Conservation (phyloP, 2,797 vertebrate genomes). For the Platalea minor region DNA sequence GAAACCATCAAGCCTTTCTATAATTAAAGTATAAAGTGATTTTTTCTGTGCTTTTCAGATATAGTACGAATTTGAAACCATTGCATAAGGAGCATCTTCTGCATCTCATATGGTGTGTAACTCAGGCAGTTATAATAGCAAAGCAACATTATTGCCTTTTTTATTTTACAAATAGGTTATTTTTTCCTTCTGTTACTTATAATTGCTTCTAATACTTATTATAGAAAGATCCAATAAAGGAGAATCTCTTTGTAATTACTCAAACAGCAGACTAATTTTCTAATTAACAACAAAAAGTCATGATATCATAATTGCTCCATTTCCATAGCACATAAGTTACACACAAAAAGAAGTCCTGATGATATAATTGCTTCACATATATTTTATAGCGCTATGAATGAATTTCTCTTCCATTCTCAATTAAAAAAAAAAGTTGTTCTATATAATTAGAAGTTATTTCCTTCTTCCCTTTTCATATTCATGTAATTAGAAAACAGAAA, state of each 20-base stretch:
- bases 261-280: constrained; percentile 54
- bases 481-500: constrained; percentile 24
- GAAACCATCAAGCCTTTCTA: neutral
- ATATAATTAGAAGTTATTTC: constrained; percentile 48
- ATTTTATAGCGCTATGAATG: neutral
- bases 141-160: neutral
- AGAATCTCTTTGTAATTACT: constrained; percentile 28
- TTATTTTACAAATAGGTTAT: constrained; percentile 39
- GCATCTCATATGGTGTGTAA: neutral
- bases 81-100: neutral
- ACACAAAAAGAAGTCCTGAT: constrained; percentile 36
- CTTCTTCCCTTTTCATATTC: neutral
- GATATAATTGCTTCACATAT: constrained; percentile 38
- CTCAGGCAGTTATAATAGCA: neutral
- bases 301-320: constrained; percentile 43
- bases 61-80: neutral
- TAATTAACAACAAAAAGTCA: constrained; percentile 55
- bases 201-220: constrained; percentile 47
- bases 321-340: constrained; percentile 17
- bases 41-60: neutral
- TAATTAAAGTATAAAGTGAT: constrained; percentile 7
- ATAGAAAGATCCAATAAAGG: constrained; percentile 24
- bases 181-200: constrained; percentile 35
- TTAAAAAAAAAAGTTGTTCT: constrained; percentile 1
- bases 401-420: constrained; percentile 14